A percentile compares a stretch with the other conserved stretches of the same genome.
phyloP scores from a whole-genome alignment of 2,888 invertebrate species.

The Watsonalla binaria region DNA sequence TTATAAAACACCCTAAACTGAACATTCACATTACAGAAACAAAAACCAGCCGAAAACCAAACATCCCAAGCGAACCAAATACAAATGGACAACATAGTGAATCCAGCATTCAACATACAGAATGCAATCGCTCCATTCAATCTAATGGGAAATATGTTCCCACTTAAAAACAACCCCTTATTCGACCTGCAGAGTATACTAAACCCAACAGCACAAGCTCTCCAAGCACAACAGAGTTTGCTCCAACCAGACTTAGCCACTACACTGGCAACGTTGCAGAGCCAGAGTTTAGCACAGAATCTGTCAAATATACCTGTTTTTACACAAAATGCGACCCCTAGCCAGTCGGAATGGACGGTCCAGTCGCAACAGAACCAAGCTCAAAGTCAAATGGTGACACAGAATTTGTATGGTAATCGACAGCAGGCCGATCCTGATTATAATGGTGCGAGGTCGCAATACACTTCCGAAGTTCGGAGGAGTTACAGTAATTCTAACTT shows the following conservation, averaged over 20 bases:
- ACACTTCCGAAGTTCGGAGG: background rate
- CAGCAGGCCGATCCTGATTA: background rate
- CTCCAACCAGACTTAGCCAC: background rate
- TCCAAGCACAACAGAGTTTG: background rate
- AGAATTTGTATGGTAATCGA: background rate
- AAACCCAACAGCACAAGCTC: background rate
- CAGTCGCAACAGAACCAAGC: background rate
- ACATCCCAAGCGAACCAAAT: background rate
- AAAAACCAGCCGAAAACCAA: constrained; percentile 2
- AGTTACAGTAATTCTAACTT: background rate
- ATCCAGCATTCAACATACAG: constrained; percentile 26
- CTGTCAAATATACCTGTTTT: background rate
- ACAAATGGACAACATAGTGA: background rate
- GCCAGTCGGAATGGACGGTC: background rate
- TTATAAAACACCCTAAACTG: too few relatives aligned
- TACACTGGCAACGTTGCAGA: background rate
- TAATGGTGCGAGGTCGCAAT: background rate
- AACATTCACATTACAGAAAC: too few relatives aligned
- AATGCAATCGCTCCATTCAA: background rate
- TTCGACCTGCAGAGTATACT: background rate
- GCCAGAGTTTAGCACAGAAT: background rate
- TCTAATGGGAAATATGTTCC: background rate
- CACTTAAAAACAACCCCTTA: background rate
- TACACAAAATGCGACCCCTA: background rate
- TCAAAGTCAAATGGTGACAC: background rate